These are phyloP conservation scores for Catostomus latipinnis DNA, from an alignment of 2,797 vertebrate species.

Conservation along the genomic window DNA sequence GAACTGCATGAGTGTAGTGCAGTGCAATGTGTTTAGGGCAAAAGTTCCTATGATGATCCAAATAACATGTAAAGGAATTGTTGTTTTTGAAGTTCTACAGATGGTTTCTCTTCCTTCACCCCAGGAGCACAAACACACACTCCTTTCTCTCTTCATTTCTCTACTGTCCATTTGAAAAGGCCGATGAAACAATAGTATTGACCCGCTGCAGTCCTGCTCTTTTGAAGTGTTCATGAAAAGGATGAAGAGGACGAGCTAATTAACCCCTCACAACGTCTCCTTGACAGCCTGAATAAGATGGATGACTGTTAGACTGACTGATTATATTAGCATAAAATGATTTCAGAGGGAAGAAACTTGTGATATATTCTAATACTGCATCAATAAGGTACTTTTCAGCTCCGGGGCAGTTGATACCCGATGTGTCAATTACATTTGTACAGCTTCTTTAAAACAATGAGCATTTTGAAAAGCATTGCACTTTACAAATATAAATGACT, in stretches of 20 bases:
- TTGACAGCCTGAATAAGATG: slow-evolving; percentile 40
- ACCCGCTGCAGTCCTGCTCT: slow-evolving; percentile 77
- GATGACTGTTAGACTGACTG: slow-evolving; percentile 20
- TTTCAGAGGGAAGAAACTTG: too few relatives aligned
- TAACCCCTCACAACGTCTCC: slow-evolving; percentile 63
- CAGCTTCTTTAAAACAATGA: too few relatives aligned
- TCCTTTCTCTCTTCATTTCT: slow-evolving; percentile 80
- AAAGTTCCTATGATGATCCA: too few relatives aligned
- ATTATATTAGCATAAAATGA: too few relatives aligned
- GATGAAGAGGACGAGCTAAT: slow-evolving; percentile 69
- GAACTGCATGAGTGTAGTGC: too few relatives aligned
- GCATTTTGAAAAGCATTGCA: too few relatives aligned
- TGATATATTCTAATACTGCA: too few relatives aligned
- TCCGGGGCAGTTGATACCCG: too few relatives aligned
- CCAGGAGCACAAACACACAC: slow-evolving; percentile 64
- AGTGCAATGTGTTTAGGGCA: too few relatives aligned
- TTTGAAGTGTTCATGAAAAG: slow-evolving; percentile 83
- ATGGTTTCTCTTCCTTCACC: not conserved
- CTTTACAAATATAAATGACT: too few relatives aligned
- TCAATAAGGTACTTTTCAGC: too few relatives aligned
- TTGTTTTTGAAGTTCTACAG: not conserved
- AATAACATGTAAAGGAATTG: not conserved
- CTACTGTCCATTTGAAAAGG: slow-evolving; percentile 87
- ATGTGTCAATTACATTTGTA: too few relatives aligned
- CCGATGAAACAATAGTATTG: slow-evolving; percentile 73